Percentiles rank a stretch among this genome's conserved stretches.
Evolutionary conservation across 1,140 invertebrate genomes (phyloP).

Genomic region (Rhynchophorus ferrugineus): DNA sequence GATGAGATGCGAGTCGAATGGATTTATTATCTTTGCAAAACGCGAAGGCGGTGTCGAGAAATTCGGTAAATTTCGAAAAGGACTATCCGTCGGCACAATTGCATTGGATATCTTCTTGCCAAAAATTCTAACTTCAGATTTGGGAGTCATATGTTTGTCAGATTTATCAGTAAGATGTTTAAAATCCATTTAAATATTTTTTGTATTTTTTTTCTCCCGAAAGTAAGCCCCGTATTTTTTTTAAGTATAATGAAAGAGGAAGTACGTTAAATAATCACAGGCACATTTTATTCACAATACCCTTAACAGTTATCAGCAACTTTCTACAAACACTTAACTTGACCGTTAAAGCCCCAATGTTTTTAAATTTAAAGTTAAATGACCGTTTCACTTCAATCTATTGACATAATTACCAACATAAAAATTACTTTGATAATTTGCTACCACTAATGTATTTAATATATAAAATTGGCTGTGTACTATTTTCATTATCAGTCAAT

Average conservation of each 20-base stretch:
- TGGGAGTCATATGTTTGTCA: slow-evolving; percentile 23
- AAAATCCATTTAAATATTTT: slow-evolving; percentile 17
- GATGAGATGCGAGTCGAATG: slow-evolving; percentile 33
- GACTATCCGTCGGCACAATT: slow-evolving; percentile 26
- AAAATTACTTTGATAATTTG: too few relatives aligned
- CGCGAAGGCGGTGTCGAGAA: slow-evolving; percentile 34
- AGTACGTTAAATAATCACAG: background rate
- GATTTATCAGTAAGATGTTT: slow-evolving; percentile 18
- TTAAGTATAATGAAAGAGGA: background rate
- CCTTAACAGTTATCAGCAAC: background rate
- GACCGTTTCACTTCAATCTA: too few relatives aligned
- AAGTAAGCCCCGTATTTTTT: background rate
- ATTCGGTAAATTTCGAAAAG: slow-evolving; percentile 27
- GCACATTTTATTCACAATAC: background rate
- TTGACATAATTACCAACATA: too few relatives aligned
- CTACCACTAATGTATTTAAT: too few relatives aligned
- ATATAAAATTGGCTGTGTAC: too few relatives aligned
- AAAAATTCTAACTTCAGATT: slow-evolving; percentile 15
- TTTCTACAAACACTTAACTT: background rate
- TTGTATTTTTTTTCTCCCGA: background rate
- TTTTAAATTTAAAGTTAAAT: slow-evolving; percentile 3
- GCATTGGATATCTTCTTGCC: slow-evolving; percentile 12
- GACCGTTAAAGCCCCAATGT: background rate
- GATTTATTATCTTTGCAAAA: slow-evolving; percentile 34
- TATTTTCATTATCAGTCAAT: too few relatives aligned